Evolutionary conservation across 2,797 vertebrate genomes (phyloP), one percentile per base, ranked within the genome.

Genomic region (Manis pentadactyla): DNA sequence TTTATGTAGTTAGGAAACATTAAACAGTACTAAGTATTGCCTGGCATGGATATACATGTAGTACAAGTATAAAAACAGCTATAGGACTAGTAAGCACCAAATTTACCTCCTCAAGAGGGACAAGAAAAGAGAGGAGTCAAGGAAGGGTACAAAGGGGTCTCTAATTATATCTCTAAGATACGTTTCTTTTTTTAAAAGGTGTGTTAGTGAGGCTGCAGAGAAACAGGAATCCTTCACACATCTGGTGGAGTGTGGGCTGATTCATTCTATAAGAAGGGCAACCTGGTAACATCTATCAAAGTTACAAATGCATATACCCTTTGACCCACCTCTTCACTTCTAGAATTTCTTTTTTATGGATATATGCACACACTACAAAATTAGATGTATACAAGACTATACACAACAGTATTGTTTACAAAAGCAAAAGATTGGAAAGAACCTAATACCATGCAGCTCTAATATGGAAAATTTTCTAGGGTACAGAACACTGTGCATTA

Each of bases 351-450:
- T 77, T 68, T 87, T 92, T 94, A 49, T 19, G 89, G 82, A 63
- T 82, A 93, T 18, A 75, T 27, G 31, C 27, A 75, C 59, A 74
- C 2, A 39, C 12, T 83, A 85, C 11, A 85, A 92, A 86, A 63
- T 53, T 87, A 73, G 31, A 39, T 55, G 53, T 34, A 61, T 21
- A 61, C 25, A 87, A 51, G n/a, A 74, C 81, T 90, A 21, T 64
- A 84, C 18, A 87, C 39, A 49, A 64, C 29, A 49, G 17, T 66
- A 29, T 39, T 87, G 42, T 55, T 87, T 96, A 83, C 53, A 66
- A 90, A 86, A 94, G 29, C 69, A 37, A 94, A 93, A 31, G 31
- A 79, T 49, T 96, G 34, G 4, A 96, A 92, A 87, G 27, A 96
- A 57, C 6, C 31, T 83, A 95, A 87, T 64, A 39, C 8, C 11